Base-by-base conservation (phyloP, 92 coral and sea anemone genomes). In the Heteractis magnifica region DNA sequence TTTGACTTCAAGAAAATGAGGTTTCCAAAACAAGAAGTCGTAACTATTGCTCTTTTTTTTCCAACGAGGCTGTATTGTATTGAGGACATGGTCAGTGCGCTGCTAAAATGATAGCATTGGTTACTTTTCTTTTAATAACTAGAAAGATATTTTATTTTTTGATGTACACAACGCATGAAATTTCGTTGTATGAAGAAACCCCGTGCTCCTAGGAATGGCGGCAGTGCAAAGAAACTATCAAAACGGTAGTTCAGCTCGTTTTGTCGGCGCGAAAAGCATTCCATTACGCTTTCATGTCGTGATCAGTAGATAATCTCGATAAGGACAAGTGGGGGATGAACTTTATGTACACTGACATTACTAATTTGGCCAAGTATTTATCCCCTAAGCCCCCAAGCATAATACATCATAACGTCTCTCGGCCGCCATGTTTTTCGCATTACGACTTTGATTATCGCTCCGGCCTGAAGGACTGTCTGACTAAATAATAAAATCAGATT, bases 201-300 rank as follows among this genome's bases (percentile, higher is more conserved):
- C 56, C 15, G 7, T n/a, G 56, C 70, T 6, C 50, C 52, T 74
- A 50, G 18, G 8, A 50, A 34, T 20, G 44, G 56, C 60, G 48
- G 51, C 21, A 10, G 48, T 34, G n/a, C 12, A n/a, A 51, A 44
- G 23, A 52, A 44, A 13, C n/a, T 34, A 34, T 34, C 44, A 58
- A 41, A 56, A 58, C 50, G 16, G 56, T 34, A 44, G 76, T 26
- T 18, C 12, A 49, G 64, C 34, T 49, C 49, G 19, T 64, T 62
- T 52, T 83, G 86, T 83, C 86, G 86, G 80, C 56, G n/a, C 58
- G 51, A 72, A 56, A 75, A 83, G 80, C 85, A 73, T 74, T 83
- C 86, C 80, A 8, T 34, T 73, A 26, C 20, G 52, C 53, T 11
- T 71, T 81, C 85, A 81, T 72, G 85, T 81, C 70, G 85, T 81